These are phyloP conservation scores for Galago senegalensis DNA, from an alignment of 2,797 vertebrate genomes.

Conservation along the genomic window DNA sequence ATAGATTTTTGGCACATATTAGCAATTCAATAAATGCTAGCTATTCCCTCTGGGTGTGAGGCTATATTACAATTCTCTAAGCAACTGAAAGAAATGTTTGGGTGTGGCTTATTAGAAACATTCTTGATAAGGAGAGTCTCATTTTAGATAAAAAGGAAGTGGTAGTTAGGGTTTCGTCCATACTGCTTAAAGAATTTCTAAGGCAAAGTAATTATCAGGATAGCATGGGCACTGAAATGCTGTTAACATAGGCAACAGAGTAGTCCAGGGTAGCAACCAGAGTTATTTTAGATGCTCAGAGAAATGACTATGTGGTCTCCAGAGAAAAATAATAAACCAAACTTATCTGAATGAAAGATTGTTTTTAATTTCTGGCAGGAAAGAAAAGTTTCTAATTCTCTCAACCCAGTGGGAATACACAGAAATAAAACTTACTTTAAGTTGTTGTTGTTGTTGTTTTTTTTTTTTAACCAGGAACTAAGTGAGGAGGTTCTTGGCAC, in stretches of 20 bases:
- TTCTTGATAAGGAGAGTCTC: not conserved
- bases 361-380: not conserved
- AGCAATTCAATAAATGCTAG: not conserved
- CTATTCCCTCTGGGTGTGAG: not conserved
- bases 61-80: not conserved
- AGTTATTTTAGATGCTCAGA: not conserved
- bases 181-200: not conserved
- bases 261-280: not conserved
- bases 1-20: not conserved
- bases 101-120: not conserved
- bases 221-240: not conserved
- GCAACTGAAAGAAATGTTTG: not conserved
- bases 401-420: not conserved
- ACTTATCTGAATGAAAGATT: not conserved
- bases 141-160: not conserved
- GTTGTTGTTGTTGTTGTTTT: not conserved
- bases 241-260: not conserved
- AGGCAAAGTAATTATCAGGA: not conserved
- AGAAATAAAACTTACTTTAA: not conserved
- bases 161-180: not conserved
- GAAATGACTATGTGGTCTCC: not conserved
- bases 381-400: conserved; percentile 32
- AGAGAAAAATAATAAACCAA: not conserved
- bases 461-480: not conserved
- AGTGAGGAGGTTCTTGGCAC: not conserved